A percentile compares a stretch with the other conserved stretches of the same genome.
These are phyloP conservation scores for Eurytoma californica DNA, from an alignment of 2,888 invertebrate genomes.

Conservation along the genomic window DNA sequence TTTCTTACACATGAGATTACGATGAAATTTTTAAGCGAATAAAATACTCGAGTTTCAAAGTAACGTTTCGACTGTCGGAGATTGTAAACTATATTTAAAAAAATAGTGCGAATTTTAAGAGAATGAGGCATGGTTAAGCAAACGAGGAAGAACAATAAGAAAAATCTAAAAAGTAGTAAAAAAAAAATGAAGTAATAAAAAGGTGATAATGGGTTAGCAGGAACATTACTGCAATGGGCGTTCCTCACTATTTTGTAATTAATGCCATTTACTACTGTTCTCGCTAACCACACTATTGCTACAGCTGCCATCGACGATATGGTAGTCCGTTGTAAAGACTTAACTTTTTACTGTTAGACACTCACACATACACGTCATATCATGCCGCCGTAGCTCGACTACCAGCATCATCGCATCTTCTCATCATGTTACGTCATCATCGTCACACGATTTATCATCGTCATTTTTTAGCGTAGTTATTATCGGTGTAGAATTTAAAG, in stretches of 20 bases:
- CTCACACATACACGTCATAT: constrained; percentile 42
- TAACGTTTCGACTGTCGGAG: constrained; percentile 41
- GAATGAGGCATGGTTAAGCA: constrained; percentile 21
- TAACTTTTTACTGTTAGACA: constrained; percentile 51
- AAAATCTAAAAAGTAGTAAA: constrained; percentile 12
- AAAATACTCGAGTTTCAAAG: constrained; percentile 28
- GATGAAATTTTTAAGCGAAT: constrained; percentile 10
- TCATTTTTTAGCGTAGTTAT: constrained; percentile 14
- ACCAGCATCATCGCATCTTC: constrained; percentile 37
- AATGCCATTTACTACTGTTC: constrained; percentile 55
- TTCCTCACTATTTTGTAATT: constrained; percentile 56
- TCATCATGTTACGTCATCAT: constrained; percentile 25
- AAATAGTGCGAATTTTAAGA: constrained; percentile 14
- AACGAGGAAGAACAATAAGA: constrained; percentile 49
- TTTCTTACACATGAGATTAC: constrained; percentile 56
- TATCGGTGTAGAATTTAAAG: constrained; percentile 40
- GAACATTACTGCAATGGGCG: constrained; percentile 51
- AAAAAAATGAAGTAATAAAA: constrained; percentile 25
- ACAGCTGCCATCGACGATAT: constrained; percentile 43
- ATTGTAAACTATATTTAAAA: constrained; percentile 25
- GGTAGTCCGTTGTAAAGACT: constrained; percentile 52
- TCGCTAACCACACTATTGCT: constrained; percentile 50
- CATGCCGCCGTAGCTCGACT: constrained; percentile 39
- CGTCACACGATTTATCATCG: constrained; percentile 19
- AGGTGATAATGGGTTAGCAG: constrained; percentile 55